phyloP scores from a whole-genome alignment of 2,113 vertebrate genomes.

The Chauna torquata region DNA sequence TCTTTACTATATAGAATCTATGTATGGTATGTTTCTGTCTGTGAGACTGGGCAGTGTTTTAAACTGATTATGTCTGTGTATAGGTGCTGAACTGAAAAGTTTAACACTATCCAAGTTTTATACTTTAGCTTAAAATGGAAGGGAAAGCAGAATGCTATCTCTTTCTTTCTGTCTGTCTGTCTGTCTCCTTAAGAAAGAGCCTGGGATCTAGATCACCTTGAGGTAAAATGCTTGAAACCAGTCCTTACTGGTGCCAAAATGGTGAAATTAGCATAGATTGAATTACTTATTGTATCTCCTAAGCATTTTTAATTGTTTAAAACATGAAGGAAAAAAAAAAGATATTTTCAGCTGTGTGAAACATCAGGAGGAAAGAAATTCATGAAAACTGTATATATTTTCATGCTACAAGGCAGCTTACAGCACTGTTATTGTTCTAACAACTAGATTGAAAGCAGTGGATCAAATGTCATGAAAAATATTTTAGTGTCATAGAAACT shows the following conservation, averaged over 20 bases:
- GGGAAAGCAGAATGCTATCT: neutral
- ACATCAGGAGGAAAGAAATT: neutral
- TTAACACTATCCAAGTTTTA: neutral
- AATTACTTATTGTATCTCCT: neutral
- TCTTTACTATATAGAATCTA: neutral
- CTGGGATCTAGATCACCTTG: neutral
- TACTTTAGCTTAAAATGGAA: neutral
- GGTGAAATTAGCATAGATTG: neutral
- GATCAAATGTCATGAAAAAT: neutral
- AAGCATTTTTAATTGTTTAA: neutral
- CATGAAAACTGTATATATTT: neutral
- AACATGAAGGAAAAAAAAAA: neutral
- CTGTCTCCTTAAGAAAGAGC: neutral
- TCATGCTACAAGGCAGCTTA: neutral
- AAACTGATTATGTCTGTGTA: neutral
- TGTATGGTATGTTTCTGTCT: neutral
- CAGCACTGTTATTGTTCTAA: neutral
- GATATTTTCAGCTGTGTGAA: neutral
- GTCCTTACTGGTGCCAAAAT: neutral
- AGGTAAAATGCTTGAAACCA: neutral
- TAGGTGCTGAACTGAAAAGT: neutral
- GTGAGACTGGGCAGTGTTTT: neutral
- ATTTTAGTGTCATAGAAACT: neutral
- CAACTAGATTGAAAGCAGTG: neutral
- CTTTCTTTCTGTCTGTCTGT: neutral